Evolutionary conservation across 2,888 invertebrate genomes (phyloP).

Genomic region (Perizoma affinitatum): DNA sequence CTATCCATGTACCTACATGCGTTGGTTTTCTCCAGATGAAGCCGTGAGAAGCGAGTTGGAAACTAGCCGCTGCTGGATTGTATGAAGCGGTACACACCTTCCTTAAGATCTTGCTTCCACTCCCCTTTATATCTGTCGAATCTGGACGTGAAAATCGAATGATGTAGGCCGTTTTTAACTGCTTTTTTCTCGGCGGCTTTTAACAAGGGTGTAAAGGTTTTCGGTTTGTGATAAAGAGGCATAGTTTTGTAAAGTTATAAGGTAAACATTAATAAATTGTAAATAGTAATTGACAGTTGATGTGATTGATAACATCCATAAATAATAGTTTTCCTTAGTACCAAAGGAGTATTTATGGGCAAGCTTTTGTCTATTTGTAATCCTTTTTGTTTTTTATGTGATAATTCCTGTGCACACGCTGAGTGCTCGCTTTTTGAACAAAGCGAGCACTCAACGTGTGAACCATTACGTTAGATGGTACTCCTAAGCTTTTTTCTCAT

Average conservation of each 20-base stretch:
- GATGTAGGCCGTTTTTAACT: conserved; percentile 83
- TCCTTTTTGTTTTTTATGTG: no score
- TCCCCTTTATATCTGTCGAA: conserved; percentile 84
- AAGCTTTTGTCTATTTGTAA: no score
- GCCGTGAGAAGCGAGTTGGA: no score
- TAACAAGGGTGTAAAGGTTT: conserved; percentile 63
- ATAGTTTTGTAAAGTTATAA: conserved; percentile 45
- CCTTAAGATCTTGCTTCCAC: conserved; percentile 82
- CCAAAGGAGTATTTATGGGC: not conserved
- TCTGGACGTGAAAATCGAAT: conserved; percentile 80
- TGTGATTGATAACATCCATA: not conserved
- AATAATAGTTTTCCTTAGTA: no score
- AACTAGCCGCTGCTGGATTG: no score
- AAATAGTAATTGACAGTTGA: conserved; percentile 1
- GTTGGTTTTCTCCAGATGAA: no score
- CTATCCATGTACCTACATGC: no score
- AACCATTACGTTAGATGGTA: no score
- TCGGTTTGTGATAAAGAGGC: conserved; percentile 74
- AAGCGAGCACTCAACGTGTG: no score
- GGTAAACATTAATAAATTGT: conserved; percentile 19
- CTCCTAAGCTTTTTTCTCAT: no score
- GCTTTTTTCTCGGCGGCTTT: conserved; percentile 70
- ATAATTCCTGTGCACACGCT: no score
- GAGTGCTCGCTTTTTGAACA: no score
- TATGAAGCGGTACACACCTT: conserved; percentile 52